Evolutionary conservation across 2,113 vertebrate genomes (phyloP).

Genomic region (Catagonus wagneri): DNA sequence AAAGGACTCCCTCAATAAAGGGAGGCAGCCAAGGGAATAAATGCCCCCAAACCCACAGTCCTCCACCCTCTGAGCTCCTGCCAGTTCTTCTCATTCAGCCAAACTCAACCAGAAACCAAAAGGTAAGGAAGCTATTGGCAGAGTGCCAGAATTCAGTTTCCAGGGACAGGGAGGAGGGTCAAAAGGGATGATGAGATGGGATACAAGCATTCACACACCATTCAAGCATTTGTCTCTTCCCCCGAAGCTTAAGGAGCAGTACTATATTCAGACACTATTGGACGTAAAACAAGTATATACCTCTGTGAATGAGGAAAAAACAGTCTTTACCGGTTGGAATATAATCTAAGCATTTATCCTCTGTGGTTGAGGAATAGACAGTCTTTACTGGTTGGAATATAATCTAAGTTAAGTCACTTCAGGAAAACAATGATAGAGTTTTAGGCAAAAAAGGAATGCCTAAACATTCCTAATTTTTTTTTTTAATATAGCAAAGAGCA

Average conservation of each 20-base stretch:
- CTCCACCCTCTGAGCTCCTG: not conserved
- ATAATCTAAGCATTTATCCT: not conserved
- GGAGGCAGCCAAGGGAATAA: not conserved
- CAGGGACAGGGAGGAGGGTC: no score
- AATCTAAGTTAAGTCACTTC: not conserved
- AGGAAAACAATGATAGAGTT: not conserved
- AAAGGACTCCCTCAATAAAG: not conserved
- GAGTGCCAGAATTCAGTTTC: not conserved
- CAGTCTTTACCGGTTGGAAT: not conserved
- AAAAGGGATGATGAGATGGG: not conserved
- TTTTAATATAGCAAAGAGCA: not conserved
- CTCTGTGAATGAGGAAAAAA: not conserved
- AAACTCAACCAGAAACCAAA: not conserved
- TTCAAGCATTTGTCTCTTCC: not conserved
- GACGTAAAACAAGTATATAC: not conserved
- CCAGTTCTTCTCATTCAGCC: not conserved
- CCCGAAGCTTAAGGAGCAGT: not conserved
- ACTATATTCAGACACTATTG: not conserved
- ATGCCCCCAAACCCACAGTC: not conserved
- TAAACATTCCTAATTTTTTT: not conserved
- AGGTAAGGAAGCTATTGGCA: not conserved
- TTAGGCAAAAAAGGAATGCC: constrained; percentile 1
- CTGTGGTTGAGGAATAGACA: no score
- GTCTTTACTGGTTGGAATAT: not conserved
- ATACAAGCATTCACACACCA: not conserved